phyloP scores from a whole-genome alignment of 1,140 invertebrate genomes.

The Magallana angulata region DNA sequence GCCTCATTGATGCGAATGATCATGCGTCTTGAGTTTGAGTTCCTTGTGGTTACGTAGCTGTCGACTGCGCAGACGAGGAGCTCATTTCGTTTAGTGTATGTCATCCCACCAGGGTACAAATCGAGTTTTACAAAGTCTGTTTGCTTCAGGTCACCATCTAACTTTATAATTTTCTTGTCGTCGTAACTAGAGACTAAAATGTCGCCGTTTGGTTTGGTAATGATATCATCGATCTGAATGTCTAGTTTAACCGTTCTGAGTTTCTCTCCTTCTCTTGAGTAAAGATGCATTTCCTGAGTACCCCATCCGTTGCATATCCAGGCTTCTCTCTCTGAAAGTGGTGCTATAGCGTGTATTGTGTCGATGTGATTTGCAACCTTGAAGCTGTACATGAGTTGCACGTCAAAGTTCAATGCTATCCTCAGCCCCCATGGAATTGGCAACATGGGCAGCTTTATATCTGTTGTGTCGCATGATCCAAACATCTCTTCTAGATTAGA shows the following conservation, averaged over 20 bases:
- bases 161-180: conserved; percentile 64
- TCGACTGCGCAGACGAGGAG: conserved; percentile 65
- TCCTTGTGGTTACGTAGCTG: conserved; percentile 63
- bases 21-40: conserved; percentile 54
- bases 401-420: conserved; percentile 62
- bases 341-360: conserved; percentile 65
- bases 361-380: conserved; percentile 57
- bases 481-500: conserved; percentile 61
- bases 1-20: conserved; percentile 61
- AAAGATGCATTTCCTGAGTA: conserved; percentile 61
- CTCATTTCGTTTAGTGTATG: conserved; percentile 62
- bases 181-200: conserved; percentile 65
- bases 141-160: conserved; percentile 59
- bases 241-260: conserved; percentile 58
- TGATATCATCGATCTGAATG: conserved; percentile 65
- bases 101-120: conserved; percentile 65
- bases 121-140: conserved; percentile 61
- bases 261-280: conserved; percentile 59
- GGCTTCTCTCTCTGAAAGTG: conserved; percentile 64
- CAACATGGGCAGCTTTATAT: conserved; percentile 60
- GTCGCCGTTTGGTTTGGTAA: conserved; percentile 57
- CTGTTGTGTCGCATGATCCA: conserved; percentile 61
- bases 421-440: conserved; percentile 65
- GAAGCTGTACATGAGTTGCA: conserved; percentile 59
- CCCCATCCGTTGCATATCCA: conserved; percentile 67